phyloP scores from a whole-genome alignment of 2,113 vertebrate genomes.

The Amphiprion ocellaris region DNA sequence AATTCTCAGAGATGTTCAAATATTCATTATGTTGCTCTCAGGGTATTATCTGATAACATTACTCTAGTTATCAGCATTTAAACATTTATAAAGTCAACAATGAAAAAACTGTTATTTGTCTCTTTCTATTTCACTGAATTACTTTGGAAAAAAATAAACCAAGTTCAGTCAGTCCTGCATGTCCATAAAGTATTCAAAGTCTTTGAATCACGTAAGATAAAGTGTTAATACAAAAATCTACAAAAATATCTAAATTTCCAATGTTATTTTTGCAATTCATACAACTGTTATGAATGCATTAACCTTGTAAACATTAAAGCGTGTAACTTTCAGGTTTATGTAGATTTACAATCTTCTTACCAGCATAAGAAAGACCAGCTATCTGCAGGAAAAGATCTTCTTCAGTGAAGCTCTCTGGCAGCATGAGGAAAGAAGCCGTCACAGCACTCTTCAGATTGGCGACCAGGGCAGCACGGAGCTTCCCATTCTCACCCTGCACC shows the following conservation, averaged over 20 bases:
- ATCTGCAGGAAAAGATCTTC: constrained; percentile 95
- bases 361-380: constrained; percentile 94
- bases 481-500: constrained; percentile 87
- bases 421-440: constrained; percentile 93
- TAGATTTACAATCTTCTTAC: constrained; percentile 69
- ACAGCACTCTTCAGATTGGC: constrained; percentile 94
- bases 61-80: neutral
- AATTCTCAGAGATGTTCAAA: neutral
- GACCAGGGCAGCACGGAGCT: constrained; percentile 87
- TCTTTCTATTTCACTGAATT: neutral
- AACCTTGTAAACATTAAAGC: too few relatives aligned
- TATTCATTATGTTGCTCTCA: neutral
- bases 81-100: neutral
- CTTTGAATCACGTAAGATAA: too few relatives aligned
- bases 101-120: too few relatives aligned
- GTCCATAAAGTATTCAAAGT: too few relatives aligned
- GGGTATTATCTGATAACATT: neutral
- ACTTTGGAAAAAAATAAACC: neutral
- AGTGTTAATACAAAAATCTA: too few relatives aligned
- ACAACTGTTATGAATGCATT: too few relatives aligned
- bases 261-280: too few relatives aligned
- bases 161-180: neutral
- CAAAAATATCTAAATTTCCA: too few relatives aligned
- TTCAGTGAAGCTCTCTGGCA: constrained; percentile 94
- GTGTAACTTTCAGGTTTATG: neutral